Evolutionary conservation across 2,113 vertebrate genomes (phyloP).

Genomic region (Sinocyclocheilus anshuiensis): DNA sequence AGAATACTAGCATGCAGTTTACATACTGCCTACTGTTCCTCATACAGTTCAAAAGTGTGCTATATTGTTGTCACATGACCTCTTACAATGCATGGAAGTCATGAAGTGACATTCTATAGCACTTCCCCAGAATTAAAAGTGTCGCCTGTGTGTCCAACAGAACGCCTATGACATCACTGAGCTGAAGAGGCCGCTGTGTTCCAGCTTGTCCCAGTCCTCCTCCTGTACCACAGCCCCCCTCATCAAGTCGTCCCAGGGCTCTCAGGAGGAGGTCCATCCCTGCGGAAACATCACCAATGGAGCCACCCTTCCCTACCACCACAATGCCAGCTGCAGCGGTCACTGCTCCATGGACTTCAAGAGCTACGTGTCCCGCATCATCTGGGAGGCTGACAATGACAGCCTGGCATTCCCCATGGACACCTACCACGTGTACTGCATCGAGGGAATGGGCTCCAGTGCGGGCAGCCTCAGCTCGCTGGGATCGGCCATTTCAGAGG

Average conservation of each 20-base stretch:
- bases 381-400: constrained; percentile 82
- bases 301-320: constrained; percentile 65
- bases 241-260: constrained; percentile 73
- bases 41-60: too few relatives aligned
- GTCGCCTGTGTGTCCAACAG: constrained; percentile 62
- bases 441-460: constrained; percentile 77
- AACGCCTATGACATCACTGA: constrained; percentile 83
- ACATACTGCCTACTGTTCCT: neutral
- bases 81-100: too few relatives aligned
- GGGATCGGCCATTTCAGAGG: constrained; percentile 69
- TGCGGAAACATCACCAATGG: constrained; percentile 64
- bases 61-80: too few relatives aligned
- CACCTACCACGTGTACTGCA: constrained; percentile 78
- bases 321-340: constrained; percentile 47
- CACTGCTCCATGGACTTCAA: constrained; percentile 78
- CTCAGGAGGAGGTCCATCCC: constrained; percentile 77
- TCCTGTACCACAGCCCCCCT: constrained; percentile 75
- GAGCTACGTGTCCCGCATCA: constrained; percentile 80
- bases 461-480: constrained; percentile 85
- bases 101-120: too few relatives aligned
- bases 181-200: constrained; percentile 82
- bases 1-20: neutral
- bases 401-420: constrained; percentile 75
- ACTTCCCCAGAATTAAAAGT: too few relatives aligned
- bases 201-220: constrained; percentile 77